These are phyloP conservation scores for Sphaeramia orbicularis DNA, from an alignment of 2,797 vertebrate genomes.

Conservation along the genomic window DNA sequence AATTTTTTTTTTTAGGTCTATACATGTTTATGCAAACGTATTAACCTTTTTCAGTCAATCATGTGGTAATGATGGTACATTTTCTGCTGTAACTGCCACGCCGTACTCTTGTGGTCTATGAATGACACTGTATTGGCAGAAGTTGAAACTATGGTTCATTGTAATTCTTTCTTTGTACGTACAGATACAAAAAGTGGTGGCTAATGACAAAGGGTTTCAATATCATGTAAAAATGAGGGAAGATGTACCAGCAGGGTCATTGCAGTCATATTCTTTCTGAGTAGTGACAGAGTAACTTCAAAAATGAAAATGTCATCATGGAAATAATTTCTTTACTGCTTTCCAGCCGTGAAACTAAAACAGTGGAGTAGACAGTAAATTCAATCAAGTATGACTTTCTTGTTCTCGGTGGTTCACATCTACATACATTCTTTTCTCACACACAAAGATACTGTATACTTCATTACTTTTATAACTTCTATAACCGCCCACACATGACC, in stretches of 20 bases:
- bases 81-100: constrained; percentile 44
- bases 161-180: constrained; percentile 54
- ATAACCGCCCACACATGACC: constrained; percentile 43
- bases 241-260: constrained; percentile 38
- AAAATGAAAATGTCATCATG: constrained; percentile 53
- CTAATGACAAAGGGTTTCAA: constrained; percentile 72
- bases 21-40: no score
- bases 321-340: constrained; percentile 62
- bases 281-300: constrained; percentile 45
- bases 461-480: constrained; percentile 56
- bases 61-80: constrained; percentile 31
- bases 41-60: constrained; percentile 60
- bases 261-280: constrained; percentile 58
- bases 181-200: constrained; percentile 35
- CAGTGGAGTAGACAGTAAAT: constrained; percentile 23
- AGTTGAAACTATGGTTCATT: constrained; percentile 60
- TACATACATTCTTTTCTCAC: constrained; percentile 12
- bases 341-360: constrained; percentile 49
- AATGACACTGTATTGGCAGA: constrained; percentile 60
- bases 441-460: constrained; percentile 9
- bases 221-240: constrained; percentile 60
- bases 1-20: no score
- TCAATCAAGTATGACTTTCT: constrained; percentile 36
- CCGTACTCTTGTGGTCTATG: constrained; percentile 56
- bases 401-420: constrained; percentile 30